Percentiles rank a stretch among this genome's conserved stretches.
phyloP scores from a whole-genome alignment of 2,113 vertebrate genomes.

The Meleagris gallopavo region DNA sequence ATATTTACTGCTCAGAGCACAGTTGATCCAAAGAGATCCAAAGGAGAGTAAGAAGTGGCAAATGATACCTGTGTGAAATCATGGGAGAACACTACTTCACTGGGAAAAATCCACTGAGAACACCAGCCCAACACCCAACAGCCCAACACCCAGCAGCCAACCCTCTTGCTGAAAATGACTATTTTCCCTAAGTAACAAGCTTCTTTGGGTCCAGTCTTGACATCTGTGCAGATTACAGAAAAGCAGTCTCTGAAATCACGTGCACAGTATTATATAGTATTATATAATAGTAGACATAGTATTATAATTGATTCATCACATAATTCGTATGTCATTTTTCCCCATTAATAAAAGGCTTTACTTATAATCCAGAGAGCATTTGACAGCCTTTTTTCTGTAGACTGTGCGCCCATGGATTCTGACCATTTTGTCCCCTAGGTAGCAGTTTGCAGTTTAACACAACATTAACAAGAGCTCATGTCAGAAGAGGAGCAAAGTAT shows the following conservation, averaged over 20 bases:
- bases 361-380: neutral
- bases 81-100: neutral
- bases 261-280: too few species aligned
- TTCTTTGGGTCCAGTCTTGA: neutral
- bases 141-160: neutral
- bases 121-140: neutral
- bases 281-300: neutral
- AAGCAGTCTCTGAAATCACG: neutral
- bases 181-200: fast-evolving
- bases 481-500: neutral
- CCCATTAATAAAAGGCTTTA: neutral
- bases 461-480: neutral
- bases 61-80: neutral
- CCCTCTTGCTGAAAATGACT: neutral
- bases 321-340: neutral
- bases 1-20: neutral
- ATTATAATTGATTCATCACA: neutral
- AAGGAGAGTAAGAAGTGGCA: neutral
- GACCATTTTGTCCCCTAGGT: neutral
- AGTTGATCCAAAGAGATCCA: neutral
- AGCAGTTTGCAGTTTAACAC: neutral
- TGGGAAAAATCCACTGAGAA: neutral
- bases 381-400: neutral
- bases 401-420: neutral
- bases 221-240: neutral